These are phyloP conservation scores for Grantiella picta DNA, from an alignment of 2,113 vertebrate genomes.

Conservation along the genomic window DNA sequence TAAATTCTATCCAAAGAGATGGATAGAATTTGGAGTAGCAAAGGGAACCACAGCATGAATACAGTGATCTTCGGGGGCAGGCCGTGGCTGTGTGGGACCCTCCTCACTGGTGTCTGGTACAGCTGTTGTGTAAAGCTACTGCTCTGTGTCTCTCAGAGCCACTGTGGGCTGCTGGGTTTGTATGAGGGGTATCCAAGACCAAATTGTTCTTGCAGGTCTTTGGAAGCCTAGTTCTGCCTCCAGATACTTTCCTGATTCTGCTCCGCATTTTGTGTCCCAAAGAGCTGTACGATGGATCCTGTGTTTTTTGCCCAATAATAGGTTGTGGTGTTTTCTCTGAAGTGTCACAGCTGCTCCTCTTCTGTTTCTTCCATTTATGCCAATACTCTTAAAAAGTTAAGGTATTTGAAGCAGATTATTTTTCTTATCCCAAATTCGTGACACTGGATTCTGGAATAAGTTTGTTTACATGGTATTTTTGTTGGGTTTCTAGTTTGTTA, in stretches of 20 bases:
- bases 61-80: not conserved
- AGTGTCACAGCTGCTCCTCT: not conserved
- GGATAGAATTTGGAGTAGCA: not conserved
- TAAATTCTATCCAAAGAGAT: not conserved
- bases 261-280: not conserved
- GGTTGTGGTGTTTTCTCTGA: not conserved
- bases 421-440: not conserved
- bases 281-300: not conserved
- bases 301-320: not conserved
- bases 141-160: not conserved
- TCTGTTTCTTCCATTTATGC: not conserved
- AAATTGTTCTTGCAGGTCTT: not conserved
- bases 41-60: accelerated
- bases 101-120: accelerated
- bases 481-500: not conserved
- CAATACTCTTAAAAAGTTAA: not conserved
- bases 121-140: not conserved
- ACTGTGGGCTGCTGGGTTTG: accelerated
- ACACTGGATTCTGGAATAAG: not conserved
- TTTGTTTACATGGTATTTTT: not conserved
- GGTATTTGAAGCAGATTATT: not conserved
- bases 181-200: not conserved
- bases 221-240: not conserved
- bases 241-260: not conserved
- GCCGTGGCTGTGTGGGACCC: accelerated